Base-by-base conservation (phyloP, 2,797 vertebrate species). In the Iguana delicatissima region DNA sequence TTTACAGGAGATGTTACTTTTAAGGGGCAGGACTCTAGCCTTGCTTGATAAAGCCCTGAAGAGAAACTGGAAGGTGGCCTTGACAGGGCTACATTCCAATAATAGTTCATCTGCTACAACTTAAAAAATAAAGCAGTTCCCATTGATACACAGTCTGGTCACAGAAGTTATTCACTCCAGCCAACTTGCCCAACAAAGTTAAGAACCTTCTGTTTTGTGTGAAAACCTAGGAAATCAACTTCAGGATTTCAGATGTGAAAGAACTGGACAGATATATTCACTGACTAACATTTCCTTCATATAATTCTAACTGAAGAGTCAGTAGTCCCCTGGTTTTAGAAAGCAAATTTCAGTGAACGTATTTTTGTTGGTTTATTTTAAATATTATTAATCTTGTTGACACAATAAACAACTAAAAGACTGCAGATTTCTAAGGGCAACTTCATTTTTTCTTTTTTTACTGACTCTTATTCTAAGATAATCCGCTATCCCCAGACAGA, bases 331-430 rank as follows among this genome's bases (percentile, higher is more conserved):
- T n/a, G 38, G 2, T 50, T 20, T n/a, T 77, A 74, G 42, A 90
- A 74, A 62, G 69, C 4, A 69, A 79, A 18, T 32, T 64, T 76
- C 50, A 62, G 4, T 50, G 29, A 3, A 50, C n/a, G 16, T 1
- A 26, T 55, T 73, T 38, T 67, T 67, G n/a, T 20, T 87, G n/a
- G 22, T 5, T 80, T 22, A 73, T 4, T 80, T 57, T 57, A 59
- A 46, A 0, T 8, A 74, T 86, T 3, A 0, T 4, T 24, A 32
- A 59, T 86, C 16, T 35, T 80, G 0, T 0, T 83, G 69, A 57
- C 18, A 42, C 9, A 26, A 79, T 50, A 74, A 76, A 10, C 29
- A 29, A n/a, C 24, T 18, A 20, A n/a, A 87, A 64, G 80, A 50
- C 55, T 0, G 1, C 72, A 38, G 76, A 16, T 62, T 29, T 55